Percentiles rank a stretch among this genome's conserved stretches.
These are phyloP conservation scores for Battus philenor DNA, from an alignment of 1,140 invertebrate species.

Conservation along the genomic window DNA sequence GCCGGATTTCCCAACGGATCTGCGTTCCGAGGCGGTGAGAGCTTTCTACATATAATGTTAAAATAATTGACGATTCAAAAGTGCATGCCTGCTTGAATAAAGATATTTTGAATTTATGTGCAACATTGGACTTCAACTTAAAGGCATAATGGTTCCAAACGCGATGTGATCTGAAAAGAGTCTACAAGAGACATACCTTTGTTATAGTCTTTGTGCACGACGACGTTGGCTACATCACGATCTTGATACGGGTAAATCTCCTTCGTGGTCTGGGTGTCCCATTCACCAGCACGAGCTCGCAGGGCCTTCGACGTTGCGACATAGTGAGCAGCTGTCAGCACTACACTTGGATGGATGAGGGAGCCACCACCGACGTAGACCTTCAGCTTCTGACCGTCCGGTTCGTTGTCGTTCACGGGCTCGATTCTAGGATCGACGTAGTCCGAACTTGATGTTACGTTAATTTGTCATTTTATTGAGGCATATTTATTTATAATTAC, in stretches of 20 bases:
- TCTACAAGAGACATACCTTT: constrained; percentile 25
- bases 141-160: no score
- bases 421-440: constrained; percentile 16
- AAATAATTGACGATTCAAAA: no score
- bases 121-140: no score
- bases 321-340: constrained; percentile 80
- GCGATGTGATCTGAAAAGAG: no score
- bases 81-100: no score
- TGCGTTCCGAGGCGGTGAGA: no score
- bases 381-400: constrained; percentile 68
- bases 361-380: constrained; percentile 87
- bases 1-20: no score
- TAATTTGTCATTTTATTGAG: constrained; percentile 2
- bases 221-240: constrained; percentile 51
- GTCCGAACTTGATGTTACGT: constrained; percentile 3
- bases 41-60: no score
- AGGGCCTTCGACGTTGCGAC: no score
- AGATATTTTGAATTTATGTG: no score
- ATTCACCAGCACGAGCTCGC: no score
- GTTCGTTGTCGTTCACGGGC: constrained; percentile 31
- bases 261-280: constrained; percentile 75
- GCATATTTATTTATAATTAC: no score
- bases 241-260: constrained; percentile 77
- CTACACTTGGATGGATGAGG: constrained; percentile 82
- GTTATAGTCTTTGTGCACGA: constrained; percentile 73